Conservation (phyloP, 2,888 invertebrate species). For the Archips crataeganus region DNA sequence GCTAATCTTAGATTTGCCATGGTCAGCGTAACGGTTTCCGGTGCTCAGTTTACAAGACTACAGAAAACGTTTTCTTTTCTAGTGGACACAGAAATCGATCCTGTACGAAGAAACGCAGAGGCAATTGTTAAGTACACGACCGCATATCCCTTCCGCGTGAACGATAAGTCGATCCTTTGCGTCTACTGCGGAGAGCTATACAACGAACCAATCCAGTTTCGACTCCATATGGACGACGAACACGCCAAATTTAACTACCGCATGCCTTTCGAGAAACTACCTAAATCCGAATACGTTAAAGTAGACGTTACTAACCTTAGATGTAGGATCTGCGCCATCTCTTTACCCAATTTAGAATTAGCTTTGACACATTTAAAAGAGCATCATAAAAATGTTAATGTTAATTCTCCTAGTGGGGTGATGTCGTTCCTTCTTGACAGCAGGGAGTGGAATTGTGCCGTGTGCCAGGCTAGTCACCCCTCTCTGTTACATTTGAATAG, state of each 20-base stretch:
- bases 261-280: constrained; percentile 37
- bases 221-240: constrained; percentile 41
- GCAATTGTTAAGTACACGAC: constrained; percentile 50
- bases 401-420: constrained; percentile 30
- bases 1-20: background rate
- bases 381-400: constrained; percentile 31
- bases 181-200: constrained; percentile 41
- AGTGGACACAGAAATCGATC: constrained; percentile 44
- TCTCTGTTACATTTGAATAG: constrained; percentile 43
- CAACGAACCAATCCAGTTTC: constrained; percentile 39
- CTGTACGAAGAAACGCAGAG: constrained; percentile 52
- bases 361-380: constrained; percentile 36
- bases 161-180: constrained; percentile 48
- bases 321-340: constrained; percentile 37
- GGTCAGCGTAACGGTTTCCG: background rate
- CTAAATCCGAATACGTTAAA: constrained; percentile 43
- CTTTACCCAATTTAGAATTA: constrained; percentile 24
- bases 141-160: constrained; percentile 51
- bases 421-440: constrained; percentile 39
- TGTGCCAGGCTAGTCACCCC: constrained; percentile 37
- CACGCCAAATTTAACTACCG: constrained; percentile 37
- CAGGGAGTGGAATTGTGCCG: constrained; percentile 33
- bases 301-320: constrained; percentile 41
- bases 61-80: constrained; percentile 44
- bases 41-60: constrained; percentile 17